These are phyloP conservation scores for Thaleichthys pacificus DNA, from an alignment of 2,797 vertebrate genomes.

Conservation along the genomic window DNA sequence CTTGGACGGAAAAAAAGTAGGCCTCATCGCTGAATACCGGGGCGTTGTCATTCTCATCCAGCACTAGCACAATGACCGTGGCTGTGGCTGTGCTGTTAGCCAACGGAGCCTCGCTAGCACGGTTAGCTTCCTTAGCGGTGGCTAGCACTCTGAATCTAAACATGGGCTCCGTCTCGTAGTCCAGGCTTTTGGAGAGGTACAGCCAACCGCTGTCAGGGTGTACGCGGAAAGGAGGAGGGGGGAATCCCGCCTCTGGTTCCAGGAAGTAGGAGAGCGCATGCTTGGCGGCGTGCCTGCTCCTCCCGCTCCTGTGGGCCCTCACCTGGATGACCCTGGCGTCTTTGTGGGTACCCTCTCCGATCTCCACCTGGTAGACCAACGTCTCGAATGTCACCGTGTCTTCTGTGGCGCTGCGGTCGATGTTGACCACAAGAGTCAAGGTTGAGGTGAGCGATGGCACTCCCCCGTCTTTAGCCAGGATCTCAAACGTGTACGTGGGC, in stretches of 20 bases:
- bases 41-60: slow-evolving; percentile 90
- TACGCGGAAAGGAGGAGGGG: slow-evolving; percentile 75
- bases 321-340: slow-evolving; percentile 80
- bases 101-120: not conserved
- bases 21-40: slow-evolving; percentile 75
- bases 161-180: slow-evolving; percentile 78
- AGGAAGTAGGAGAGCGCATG: slow-evolving; percentile 70
- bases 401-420: slow-evolving; percentile 64
- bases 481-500: slow-evolving; percentile 63
- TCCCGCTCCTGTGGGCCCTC: slow-evolving; percentile 65
- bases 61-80: slow-evolving; percentile 76
- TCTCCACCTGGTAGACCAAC: slow-evolving; percentile 85
- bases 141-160: slow-evolving; percentile 79
- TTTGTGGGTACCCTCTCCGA: slow-evolving; percentile 79
- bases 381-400: slow-evolving; percentile 82
- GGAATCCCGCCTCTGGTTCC: slow-evolving; percentile 63
- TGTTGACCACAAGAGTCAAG: slow-evolving; percentile 69
- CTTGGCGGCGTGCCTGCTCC: slow-evolving; percentile 36
- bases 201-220: slow-evolving; percentile 82
- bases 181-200: slow-evolving; percentile 76
- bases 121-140: slow-evolving; percentile 37
- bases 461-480: slow-evolving; percentile 84
- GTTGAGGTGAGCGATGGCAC: slow-evolving; percentile 73
- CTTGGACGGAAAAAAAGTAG: slow-evolving; percentile 84
- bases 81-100: slow-evolving; percentile 71